phyloP scores from a whole-genome alignment of 2,888 invertebrate species.

The Choreutis nemorana region DNA sequence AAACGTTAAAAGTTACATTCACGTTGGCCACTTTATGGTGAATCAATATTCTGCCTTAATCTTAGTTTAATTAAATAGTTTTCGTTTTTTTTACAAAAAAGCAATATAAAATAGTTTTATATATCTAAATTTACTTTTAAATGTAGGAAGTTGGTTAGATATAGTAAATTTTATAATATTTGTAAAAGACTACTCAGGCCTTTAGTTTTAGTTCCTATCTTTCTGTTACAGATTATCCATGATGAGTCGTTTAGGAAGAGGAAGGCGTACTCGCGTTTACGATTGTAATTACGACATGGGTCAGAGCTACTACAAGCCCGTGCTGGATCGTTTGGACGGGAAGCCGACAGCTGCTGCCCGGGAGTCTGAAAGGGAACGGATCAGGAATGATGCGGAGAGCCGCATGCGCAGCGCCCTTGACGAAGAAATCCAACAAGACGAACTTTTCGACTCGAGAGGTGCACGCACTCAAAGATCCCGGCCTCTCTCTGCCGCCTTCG shows the following conservation, averaged over 20 bases:
- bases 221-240: conserved; percentile 12
- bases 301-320: conserved; percentile 82
- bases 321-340: conserved; percentile 77
- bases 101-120: too few species aligned
- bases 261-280: conserved; percentile 83
- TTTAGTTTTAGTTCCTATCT: conserved; percentile 4
- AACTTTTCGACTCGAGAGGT: conserved; percentile 72
- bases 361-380: conserved; percentile 41
- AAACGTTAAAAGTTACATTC: too few species aligned
- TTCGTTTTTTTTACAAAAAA: too few species aligned
- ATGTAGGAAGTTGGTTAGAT: too few species aligned
- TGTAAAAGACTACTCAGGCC: too few species aligned
- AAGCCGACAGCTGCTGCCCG: conserved; percentile 51
- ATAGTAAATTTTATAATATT: too few species aligned
- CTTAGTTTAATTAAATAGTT: too few species aligned
- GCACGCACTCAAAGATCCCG: conserved; percentile 55
- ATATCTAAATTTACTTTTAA: too few species aligned
- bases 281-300: conserved; percentile 87
- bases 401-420: conserved; percentile 43
- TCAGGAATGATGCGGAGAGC: conserved; percentile 38
- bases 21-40: too few species aligned
- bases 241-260: conserved; percentile 63
- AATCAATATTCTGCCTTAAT: too few species aligned
- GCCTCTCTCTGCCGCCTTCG: conserved; percentile 48
- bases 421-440: conserved; percentile 50